Conservation (phyloP, 2,888 invertebrate genomes). For the Sphinx pinastri region DNA sequence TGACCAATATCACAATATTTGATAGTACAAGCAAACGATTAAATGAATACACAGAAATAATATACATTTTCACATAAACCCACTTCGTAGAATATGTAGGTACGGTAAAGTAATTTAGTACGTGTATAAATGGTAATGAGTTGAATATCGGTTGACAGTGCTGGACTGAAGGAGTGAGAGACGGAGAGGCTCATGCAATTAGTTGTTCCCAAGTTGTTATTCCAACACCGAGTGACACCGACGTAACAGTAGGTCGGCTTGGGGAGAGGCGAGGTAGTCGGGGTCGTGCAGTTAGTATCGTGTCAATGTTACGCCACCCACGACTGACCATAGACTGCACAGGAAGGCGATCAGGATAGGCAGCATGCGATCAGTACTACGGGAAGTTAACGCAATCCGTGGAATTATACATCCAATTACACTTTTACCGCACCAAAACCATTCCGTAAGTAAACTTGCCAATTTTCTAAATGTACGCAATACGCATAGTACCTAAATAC, state of each 20-base stretch:
- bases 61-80: constrained; percentile 24
- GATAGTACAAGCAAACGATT: constrained; percentile 10
- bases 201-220: constrained; percentile 53
- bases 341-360: constrained; percentile 67
- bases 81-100: constrained; percentile 20
- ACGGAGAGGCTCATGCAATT: constrained; percentile 71
- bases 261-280: constrained; percentile 48
- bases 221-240: constrained; percentile 54
- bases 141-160: constrained; percentile 41
- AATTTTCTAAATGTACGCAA: not conserved
- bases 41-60: constrained; percentile 30
- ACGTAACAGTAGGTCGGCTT: constrained; percentile 44
- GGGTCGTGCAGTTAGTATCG: constrained; percentile 66
- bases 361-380: constrained; percentile 64
- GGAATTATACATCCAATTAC: constrained; percentile 31
- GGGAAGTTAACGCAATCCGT: constrained; percentile 52
- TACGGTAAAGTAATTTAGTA: constrained; percentile 33
- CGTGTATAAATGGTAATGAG: constrained; percentile 26
- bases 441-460: not conserved
- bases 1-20: constrained; percentile 72
- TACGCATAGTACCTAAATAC: constrained; percentile 33
- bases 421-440: constrained; percentile 19
- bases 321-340: constrained; percentile 56
- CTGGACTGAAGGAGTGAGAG: constrained; percentile 55
- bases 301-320: constrained; percentile 55